Evolutionary conservation across 2,888 invertebrate genomes (phyloP).

Genomic region (Cyaniris semiargus): DNA sequence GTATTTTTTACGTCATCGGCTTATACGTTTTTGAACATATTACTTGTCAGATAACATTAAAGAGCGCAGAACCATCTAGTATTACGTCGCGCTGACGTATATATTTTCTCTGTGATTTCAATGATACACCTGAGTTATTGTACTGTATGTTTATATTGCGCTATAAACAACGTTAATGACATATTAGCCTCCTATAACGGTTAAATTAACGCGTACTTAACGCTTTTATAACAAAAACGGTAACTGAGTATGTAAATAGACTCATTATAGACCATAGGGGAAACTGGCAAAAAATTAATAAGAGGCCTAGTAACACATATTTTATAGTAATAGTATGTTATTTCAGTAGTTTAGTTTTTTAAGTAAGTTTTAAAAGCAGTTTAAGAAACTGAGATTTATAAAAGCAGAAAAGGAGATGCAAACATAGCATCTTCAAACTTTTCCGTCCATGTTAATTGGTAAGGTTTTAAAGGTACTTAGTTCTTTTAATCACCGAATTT

Average conservation of each 20-base stretch:
- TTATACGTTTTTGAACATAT: background rate
- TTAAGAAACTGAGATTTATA: too few species aligned
- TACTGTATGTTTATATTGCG: background rate
- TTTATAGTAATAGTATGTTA: background rate
- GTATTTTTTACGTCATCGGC: too few species aligned
- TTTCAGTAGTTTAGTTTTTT: too few species aligned
- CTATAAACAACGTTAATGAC: background rate
- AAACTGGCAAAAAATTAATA: background rate
- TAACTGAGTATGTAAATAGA: background rate
- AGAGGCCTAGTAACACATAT: background rate
- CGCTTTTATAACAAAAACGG: background rate
- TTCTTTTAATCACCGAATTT: too few species aligned
- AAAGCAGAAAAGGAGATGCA: too few species aligned
- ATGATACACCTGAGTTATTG: background rate
- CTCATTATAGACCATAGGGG: background rate
- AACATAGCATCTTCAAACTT: too few species aligned
- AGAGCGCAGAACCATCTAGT: background rate
- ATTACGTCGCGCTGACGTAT: background rate
- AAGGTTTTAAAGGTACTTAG: too few species aligned
- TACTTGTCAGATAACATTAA: background rate
- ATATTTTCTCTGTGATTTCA: background rate
- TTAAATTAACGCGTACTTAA: background rate
- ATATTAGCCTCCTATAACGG: slow-evolving; percentile 15
- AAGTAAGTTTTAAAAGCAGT: too few species aligned
- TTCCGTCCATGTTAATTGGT: too few species aligned